phyloP scores from a whole-genome alignment of 1,140 invertebrate genomes.

The Drosophila fuyamai region DNA sequence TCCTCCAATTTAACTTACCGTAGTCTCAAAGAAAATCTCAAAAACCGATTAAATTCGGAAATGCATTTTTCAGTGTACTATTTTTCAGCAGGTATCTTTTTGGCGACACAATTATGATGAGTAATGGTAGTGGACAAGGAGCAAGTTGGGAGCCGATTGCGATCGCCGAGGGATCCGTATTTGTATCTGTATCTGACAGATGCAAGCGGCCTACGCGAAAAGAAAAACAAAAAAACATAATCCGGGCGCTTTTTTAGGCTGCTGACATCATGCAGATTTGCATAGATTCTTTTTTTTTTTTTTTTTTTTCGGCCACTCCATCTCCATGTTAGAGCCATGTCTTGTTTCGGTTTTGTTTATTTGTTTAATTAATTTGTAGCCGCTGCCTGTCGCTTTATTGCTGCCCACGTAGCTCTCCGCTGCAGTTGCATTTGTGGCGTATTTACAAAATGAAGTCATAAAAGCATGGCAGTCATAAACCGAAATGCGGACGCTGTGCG shows the following conservation, averaged over 20 bases:
- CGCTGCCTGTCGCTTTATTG: conserved; percentile 52
- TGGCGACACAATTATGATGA: conserved; percentile 71
- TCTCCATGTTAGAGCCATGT: conserved; percentile 41
- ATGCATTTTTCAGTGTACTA: neutral
- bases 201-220: conserved; percentile 43
- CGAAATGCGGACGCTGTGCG: conserved; percentile 48
- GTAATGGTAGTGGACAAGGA: conserved; percentile 60
- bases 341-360: conserved; percentile 60
- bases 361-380: conserved; percentile 80
- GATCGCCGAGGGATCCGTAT: conserved; percentile 43
- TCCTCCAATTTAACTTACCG: too few species aligned
- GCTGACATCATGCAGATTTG: conserved; percentile 78
- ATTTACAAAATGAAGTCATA: conserved; percentile 73
- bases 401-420: conserved; percentile 55
- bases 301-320: conserved; percentile 26
- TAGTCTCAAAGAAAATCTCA: too few species aligned
- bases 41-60: too few species aligned
- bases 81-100: conserved; percentile 30
- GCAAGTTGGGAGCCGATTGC: conserved; percentile 52
- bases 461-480: conserved; percentile 66
- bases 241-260: conserved; percentile 47
- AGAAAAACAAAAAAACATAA: conserved; percentile 12
- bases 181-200: conserved; percentile 48
- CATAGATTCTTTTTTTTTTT: conserved; percentile 49
- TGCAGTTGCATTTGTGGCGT: conserved; percentile 53